Conservation (phyloP, 2,113 vertebrate genomes). For the Gymnobelideus leadbeateri region DNA sequence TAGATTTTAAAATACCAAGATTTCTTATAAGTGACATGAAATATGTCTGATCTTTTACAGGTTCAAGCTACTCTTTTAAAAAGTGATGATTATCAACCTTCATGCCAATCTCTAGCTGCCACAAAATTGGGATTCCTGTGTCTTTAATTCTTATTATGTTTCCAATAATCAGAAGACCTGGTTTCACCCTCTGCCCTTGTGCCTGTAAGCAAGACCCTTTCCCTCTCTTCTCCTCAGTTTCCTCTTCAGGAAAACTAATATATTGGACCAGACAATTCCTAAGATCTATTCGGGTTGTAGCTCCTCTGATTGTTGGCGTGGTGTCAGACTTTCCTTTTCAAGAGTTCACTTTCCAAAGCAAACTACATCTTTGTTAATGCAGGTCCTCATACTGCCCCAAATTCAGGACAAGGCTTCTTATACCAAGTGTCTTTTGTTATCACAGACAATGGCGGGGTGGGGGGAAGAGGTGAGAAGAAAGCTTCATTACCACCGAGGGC, state of each 20-base stretch:
- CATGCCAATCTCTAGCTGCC: background rate
- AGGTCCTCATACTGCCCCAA: constrained; percentile 60
- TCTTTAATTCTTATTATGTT: background rate
- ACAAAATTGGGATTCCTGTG: background rate
- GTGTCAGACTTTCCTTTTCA: background rate
- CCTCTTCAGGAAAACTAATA: background rate
- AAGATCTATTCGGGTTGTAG: constrained; percentile 16
- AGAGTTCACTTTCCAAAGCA: constrained; percentile 53
- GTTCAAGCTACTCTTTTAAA: background rate
- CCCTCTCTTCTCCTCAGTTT: background rate
- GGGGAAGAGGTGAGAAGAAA: constrained; percentile 67
- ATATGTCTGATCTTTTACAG: background rate
- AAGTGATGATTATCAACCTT: background rate
- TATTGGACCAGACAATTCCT: background rate
- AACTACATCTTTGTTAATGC: constrained; percentile 21
- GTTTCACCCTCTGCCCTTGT: background rate
- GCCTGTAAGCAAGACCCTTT: background rate
- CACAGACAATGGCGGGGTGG: constrained; percentile 58
- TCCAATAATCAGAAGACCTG: background rate
- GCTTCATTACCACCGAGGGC: constrained; percentile 81
- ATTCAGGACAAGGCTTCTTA: constrained; percentile 80
- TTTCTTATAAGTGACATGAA: background rate
- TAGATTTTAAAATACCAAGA: background rate
- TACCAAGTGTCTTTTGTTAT: constrained; percentile 78
- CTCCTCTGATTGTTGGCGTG: constrained; percentile 2